A percentile compares a stretch with the other conserved stretches of the same genome.
phyloP scores from a whole-genome alignment of 2,797 vertebrate species.

The Alauda arvensis region DNA sequence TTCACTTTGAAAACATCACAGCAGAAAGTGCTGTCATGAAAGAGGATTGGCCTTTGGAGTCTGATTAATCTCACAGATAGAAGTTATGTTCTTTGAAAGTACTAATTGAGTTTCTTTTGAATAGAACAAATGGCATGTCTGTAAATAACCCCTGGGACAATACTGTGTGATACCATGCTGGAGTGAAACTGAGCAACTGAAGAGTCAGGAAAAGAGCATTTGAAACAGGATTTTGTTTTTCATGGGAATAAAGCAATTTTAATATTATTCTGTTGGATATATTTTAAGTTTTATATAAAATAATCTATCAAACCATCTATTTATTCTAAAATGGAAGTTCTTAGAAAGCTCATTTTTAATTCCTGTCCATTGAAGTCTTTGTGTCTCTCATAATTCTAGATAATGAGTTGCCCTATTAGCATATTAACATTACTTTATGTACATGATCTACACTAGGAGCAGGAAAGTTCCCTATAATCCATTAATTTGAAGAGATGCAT shows the following conservation, averaged over 20 bases:
- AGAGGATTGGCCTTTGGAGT: background rate
- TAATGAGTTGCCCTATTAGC: background rate
- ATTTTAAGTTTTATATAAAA: background rate
- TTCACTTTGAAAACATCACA: background rate
- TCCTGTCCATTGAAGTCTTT: background rate
- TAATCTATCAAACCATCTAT: background rate
- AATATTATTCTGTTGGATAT: background rate
- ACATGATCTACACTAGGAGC: background rate
- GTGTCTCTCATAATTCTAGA: background rate
- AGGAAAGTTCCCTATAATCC: background rate
- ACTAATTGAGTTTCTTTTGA: constrained; percentile 28
- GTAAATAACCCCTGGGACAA: constrained; percentile 27
- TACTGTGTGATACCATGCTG: background rate
- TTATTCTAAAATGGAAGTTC: background rate
- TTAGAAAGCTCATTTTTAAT: background rate
- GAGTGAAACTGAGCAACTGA: background rate
- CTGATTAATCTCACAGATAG: background rate
- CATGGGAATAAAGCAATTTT: background rate
- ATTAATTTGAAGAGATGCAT: background rate
- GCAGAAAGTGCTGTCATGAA: background rate
- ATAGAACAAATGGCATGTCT: background rate
- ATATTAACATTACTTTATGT: background rate
- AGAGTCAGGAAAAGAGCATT: background rate
- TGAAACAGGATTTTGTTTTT: background rate
- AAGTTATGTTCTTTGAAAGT: constrained; percentile 12